These are phyloP conservation scores for Drosophila pseudoobscura DNA, from an alignment of 1,140 invertebrate species.

Conservation along the genomic window DNA sequence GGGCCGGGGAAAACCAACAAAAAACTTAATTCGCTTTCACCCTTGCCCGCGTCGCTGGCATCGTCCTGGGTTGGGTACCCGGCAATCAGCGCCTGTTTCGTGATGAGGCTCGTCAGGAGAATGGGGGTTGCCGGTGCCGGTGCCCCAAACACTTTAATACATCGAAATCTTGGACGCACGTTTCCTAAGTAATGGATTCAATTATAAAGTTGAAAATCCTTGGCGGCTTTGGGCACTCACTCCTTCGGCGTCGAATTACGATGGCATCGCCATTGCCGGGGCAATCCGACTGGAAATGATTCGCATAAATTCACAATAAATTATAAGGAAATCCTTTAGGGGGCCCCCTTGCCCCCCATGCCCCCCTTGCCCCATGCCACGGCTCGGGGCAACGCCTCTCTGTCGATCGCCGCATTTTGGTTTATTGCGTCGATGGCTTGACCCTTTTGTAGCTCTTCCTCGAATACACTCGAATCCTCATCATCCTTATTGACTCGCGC, in stretches of 20 bases:
- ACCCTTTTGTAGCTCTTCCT: constrained; percentile 65
- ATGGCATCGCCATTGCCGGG: constrained; percentile 23
- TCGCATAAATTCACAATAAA: constrained; percentile 82
- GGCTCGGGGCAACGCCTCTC: constrained; percentile 29
- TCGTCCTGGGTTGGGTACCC: neutral
- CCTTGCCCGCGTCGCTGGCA: constrained; percentile 4
- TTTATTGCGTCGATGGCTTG: constrained; percentile 70
- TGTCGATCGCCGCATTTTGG: constrained; percentile 55
- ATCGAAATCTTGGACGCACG: constrained; percentile 77
- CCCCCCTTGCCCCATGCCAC: constrained; percentile 1
- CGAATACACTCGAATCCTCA: constrained; percentile 35
- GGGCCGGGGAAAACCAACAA: constrained; percentile 69
- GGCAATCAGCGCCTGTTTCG: constrained; percentile 46
- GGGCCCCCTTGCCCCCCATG: constrained; percentile 17
- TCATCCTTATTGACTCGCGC: constrained; percentile 66
- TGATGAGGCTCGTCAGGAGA: neutral
- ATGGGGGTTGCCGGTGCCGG: neutral
- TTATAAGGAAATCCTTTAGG: constrained; percentile 78
- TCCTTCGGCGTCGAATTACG: neutral
- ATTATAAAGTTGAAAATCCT: constrained; percentile 81
- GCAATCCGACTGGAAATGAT: constrained; percentile 79
- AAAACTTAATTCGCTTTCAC: constrained; percentile 61
- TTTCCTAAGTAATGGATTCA: constrained; percentile 80
- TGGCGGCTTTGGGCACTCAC: constrained; percentile 47
- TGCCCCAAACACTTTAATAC: constrained; percentile 71